phyloP scores from a whole-genome alignment of 2,797 vertebrate genomes.

The Etheostoma nigrum region DNA sequence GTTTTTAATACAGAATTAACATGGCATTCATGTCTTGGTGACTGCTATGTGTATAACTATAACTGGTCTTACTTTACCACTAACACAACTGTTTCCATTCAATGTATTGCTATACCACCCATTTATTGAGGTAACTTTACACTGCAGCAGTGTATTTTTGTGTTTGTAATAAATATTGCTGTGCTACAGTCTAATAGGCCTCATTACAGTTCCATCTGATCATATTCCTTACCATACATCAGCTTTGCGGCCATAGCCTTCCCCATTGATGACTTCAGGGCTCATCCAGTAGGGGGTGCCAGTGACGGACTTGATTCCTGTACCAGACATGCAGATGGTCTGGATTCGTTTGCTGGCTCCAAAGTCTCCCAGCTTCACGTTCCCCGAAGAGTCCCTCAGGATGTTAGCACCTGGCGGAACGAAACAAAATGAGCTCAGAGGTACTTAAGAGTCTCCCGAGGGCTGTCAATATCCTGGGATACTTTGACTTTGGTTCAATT shows the following conservation, averaged over 20 bases:
- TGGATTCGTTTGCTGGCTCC: constrained; percentile 95
- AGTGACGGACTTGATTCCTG: constrained; percentile 94
- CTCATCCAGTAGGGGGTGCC: constrained; percentile 98
- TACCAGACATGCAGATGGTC: constrained; percentile 96
- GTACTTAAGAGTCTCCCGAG: constrained; percentile 48
- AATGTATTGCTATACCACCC: neutral
- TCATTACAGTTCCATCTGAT: constrained; percentile 27
- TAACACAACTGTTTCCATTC: neutral
- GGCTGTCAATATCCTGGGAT: constrained; percentile 14
- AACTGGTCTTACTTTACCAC: neutral
- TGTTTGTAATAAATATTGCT: constrained; percentile 2
- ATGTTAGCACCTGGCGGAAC: constrained; percentile 91
- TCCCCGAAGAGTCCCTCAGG: constrained; percentile 92
- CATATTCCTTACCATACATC: constrained; percentile 90
- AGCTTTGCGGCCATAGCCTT: constrained; percentile 93
- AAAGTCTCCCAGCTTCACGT: constrained; percentile 95
- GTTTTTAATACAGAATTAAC: neutral
- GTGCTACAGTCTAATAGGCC: constrained; percentile 12
- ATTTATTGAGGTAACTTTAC: constrained; percentile 8
- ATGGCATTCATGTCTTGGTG: neutral
- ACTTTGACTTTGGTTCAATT: constrained; percentile 21
- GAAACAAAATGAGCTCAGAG: constrained; percentile 45
- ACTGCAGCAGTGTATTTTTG: neutral
- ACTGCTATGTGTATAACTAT: neutral
- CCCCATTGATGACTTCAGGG: constrained; percentile 94